Conservation (phyloP, 1,140 invertebrate genomes). For the Solen grandis region DNA sequence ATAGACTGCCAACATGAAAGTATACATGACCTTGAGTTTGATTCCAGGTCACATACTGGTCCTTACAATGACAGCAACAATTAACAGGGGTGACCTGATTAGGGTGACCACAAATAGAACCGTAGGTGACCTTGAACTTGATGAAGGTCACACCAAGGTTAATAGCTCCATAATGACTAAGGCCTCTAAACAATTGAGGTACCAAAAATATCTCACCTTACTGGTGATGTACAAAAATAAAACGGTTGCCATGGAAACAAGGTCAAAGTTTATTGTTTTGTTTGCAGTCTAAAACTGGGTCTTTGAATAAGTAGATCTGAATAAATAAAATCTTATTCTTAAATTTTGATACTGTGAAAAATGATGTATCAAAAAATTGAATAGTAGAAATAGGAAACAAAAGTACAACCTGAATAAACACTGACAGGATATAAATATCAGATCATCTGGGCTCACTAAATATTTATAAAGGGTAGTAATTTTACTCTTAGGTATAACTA, state of each 20-base stretch:
- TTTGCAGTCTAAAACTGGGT: no score
- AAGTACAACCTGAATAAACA: neutral
- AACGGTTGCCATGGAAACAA: constrained; percentile 22
- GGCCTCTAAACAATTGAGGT: constrained; percentile 55
- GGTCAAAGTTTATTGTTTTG: neutral
- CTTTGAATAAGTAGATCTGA: neutral
- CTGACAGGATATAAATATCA: neutral
- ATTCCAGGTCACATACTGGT: no score
- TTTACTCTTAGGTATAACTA: no score
- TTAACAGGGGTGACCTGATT: no score
- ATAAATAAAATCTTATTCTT: neutral
- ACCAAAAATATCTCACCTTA: constrained; percentile 41
- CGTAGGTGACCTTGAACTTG: no score
- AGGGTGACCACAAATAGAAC: no score
- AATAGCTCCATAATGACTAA: constrained; percentile 2
- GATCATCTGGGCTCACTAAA: no score
- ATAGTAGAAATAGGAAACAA: neutral
- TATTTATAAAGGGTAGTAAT: no score
- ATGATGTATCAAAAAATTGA: neutral
- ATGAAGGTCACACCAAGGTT: no score
- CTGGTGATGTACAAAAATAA: constrained; percentile 50
- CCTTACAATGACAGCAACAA: no score
- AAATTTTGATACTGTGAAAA: constrained; percentile 15
- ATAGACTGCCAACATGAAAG: no score
- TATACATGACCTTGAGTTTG: no score